A percentile compares a stretch with the other conserved stretches of the same genome.
Conservation (phyloP, 2,888 invertebrate species). For the Hydrotaea diabolus region DNA sequence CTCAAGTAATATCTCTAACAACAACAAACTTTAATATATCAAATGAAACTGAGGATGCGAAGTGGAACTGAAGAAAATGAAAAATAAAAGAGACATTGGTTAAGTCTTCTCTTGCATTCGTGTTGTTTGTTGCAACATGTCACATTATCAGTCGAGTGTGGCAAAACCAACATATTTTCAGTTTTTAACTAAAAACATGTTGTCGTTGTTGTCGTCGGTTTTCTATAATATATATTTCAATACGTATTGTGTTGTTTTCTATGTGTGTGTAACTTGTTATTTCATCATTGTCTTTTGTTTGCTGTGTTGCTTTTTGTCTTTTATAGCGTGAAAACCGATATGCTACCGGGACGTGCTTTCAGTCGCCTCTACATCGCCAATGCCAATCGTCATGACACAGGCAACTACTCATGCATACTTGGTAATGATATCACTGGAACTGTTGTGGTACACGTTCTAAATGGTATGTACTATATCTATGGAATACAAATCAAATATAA, state of each 20-base stretch:
- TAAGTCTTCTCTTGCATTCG: not conserved
- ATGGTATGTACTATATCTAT: constrained; percentile 82
- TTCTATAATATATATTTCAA: not conserved
- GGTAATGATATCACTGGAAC: constrained; percentile 87
- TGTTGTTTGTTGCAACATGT: not conserved
- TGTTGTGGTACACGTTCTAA: constrained; percentile 88
- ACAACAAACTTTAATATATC: constrained; percentile 11
- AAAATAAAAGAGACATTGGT: too few relatives aligned
- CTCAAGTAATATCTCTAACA: constrained; percentile 50
- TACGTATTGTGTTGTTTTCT: not conserved
- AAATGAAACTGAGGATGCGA: not conserved
- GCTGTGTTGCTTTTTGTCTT: constrained; percentile 1
- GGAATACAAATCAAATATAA: not conserved
- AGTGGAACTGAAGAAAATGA: not conserved
- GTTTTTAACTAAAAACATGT: not conserved
- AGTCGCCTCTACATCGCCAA: constrained; percentile 90
- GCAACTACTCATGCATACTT: constrained; percentile 89
- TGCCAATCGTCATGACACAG: constrained; percentile 89
- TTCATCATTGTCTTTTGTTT: constrained; percentile 35
- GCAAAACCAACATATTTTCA: not conserved
- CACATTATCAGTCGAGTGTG: not conserved
- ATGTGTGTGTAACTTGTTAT: constrained; percentile 4
- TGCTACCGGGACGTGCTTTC: constrained; percentile 86
- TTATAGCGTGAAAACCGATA: constrained; percentile 89
- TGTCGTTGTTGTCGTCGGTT: not conserved